phyloP scores from a whole-genome alignment of 2,888 invertebrate species.

The Phania funesta region DNA sequence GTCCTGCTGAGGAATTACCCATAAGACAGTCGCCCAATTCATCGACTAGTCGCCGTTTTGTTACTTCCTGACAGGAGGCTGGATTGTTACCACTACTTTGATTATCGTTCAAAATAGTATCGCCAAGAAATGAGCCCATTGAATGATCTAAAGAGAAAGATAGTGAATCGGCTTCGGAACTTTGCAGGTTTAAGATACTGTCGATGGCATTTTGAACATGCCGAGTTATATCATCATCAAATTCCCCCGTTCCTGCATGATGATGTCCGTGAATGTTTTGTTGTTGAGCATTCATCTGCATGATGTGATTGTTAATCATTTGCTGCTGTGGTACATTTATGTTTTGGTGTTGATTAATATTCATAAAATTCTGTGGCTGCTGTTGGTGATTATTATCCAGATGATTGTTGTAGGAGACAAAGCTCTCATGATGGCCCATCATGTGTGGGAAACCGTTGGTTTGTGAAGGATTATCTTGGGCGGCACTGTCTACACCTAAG shows the following conservation, averaged over 20 bases:
- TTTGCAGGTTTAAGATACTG: constrained; percentile 87
- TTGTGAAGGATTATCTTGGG: constrained; percentile 55
- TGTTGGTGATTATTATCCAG: constrained; percentile 70
- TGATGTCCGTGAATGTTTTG: constrained; percentile 68
- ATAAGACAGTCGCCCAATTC: constrained; percentile 79
- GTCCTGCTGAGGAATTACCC: constrained; percentile 70
- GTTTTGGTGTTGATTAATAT: constrained; percentile 66
- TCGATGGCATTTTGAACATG: constrained; percentile 91
- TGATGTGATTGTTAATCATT: constrained; percentile 67
- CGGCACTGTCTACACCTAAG: constrained; percentile 72
- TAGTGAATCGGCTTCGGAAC: constrained; percentile 80
- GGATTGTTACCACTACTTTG: constrained; percentile 69
- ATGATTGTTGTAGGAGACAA: constrained; percentile 40
- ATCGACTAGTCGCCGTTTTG: constrained; percentile 74
- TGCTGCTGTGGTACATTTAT: constrained; percentile 71
- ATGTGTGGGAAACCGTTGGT: constrained; percentile 56
- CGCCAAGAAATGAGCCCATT: constrained; percentile 79
- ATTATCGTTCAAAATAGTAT: constrained; percentile 78
- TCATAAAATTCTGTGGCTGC: constrained; percentile 73
- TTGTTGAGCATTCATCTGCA: constrained; percentile 72
- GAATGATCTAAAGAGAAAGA: constrained; percentile 78
- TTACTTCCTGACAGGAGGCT: constrained; percentile 72
- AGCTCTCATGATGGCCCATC: constrained; percentile 69
- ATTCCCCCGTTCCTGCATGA: constrained; percentile 74
- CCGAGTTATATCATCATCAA: constrained; percentile 86